Conservation (phyloP, 2,113 vertebrate genomes). For the Cottus gobio region DNA sequence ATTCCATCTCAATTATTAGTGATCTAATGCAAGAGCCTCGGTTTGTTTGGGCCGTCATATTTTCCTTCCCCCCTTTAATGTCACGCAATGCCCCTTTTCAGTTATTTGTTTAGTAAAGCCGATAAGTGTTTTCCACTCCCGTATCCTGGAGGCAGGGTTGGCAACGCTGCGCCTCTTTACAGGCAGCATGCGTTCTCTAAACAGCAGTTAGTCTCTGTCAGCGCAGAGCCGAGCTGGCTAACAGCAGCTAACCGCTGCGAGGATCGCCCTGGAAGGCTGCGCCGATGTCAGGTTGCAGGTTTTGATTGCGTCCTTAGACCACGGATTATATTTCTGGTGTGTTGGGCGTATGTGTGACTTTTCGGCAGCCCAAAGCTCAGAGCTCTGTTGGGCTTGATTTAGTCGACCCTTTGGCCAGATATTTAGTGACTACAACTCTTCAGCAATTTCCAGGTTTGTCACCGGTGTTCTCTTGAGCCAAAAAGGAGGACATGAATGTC, state of each 20-base stretch:
- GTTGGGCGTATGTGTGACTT: not conserved
- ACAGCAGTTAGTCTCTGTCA: constrained; percentile 64
- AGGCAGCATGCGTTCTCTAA: constrained; percentile 53
- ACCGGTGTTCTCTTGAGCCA: constrained; percentile 7
- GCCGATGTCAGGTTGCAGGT: constrained; percentile 47
- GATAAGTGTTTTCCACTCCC: constrained; percentile 59
- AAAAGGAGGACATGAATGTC: constrained; percentile 30
- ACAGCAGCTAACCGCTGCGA: constrained; percentile 49
- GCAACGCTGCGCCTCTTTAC: constrained; percentile 28
- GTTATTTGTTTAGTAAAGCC: constrained; percentile 63
- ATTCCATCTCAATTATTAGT: constrained; percentile 37
- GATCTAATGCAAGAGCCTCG: constrained; percentile 38
- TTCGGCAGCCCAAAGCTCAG: constrained; percentile 11
- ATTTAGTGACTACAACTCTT: constrained; percentile 13
- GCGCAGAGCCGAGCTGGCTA: constrained; percentile 37
- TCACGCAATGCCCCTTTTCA: constrained; percentile 40
- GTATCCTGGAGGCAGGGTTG: constrained; percentile 43
- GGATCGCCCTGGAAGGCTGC: constrained; percentile 43
- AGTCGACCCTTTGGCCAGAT: constrained; percentile 14
- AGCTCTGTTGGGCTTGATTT: constrained; percentile 24
- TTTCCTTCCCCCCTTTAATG: constrained; percentile 39
- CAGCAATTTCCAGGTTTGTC: constrained; percentile 12
- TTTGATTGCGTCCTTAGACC: constrained; percentile 40
- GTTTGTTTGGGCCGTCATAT: constrained; percentile 54
- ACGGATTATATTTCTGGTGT: constrained; percentile 37